Conservation (phyloP, 2,113 vertebrate genomes). For the Alouatta palliata region DNA sequence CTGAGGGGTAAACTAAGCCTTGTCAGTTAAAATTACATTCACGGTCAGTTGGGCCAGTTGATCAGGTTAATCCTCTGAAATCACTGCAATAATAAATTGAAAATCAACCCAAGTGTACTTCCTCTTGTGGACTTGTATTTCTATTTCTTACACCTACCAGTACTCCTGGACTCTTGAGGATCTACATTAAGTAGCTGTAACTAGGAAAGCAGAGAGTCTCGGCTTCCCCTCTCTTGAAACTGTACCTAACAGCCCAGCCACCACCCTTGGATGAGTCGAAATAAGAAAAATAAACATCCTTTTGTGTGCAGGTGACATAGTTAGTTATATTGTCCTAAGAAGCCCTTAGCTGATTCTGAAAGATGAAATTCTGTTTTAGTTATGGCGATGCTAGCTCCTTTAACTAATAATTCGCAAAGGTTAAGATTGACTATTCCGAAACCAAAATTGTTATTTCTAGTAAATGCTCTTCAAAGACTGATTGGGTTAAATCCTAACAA, state of each 20-base stretch:
- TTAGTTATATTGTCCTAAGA: background rate
- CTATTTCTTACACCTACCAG: background rate
- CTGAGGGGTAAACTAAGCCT: background rate
- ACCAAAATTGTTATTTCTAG: constrained; percentile 21
- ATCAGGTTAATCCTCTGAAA: background rate
- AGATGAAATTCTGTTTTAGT: constrained; percentile 6
- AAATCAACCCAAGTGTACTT: background rate
- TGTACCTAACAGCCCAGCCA: background rate
- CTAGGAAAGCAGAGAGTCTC: background rate
- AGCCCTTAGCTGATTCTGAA: background rate
- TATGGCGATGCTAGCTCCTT: background rate
- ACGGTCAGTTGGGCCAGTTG: background rate
- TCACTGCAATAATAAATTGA: background rate
- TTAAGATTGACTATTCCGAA: background rate
- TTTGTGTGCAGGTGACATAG: background rate
- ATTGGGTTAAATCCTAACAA: constrained; percentile 10
- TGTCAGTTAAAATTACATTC: background rate
- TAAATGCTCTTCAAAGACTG: constrained; percentile 13
- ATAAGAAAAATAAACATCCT: background rate
- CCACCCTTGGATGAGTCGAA: constrained; percentile 5
- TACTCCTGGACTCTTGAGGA: background rate
- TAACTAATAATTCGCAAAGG: background rate
- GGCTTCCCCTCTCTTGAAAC: background rate
- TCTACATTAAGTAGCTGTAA: background rate
- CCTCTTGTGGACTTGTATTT: background rate